phyloP scores from a whole-genome alignment of 2,113 vertebrate species.

The Dascyllus trimaculatus region DNA sequence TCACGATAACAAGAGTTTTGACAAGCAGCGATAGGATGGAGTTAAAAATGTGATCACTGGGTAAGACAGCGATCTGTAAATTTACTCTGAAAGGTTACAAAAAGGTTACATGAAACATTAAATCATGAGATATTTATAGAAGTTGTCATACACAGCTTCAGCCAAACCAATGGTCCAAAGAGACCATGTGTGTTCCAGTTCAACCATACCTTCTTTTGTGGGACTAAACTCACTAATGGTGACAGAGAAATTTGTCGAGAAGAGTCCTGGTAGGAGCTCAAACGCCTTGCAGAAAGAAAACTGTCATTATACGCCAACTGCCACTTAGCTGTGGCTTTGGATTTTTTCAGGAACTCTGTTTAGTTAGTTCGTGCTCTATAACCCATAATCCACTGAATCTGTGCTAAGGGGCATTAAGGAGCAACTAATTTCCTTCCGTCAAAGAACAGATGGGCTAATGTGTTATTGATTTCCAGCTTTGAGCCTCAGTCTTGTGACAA shows the following conservation, averaged over 20 bases:
- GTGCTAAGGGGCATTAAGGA: background rate
- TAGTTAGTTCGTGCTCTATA: constrained; percentile 23
- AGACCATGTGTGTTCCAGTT: background rate
- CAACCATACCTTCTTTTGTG: constrained; percentile 20
- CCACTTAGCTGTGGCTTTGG: constrained; percentile 57
- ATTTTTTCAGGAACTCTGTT: constrained; percentile 46
- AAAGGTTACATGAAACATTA: constrained; percentile 7
- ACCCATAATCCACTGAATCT: constrained; percentile 27
- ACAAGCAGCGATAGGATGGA: background rate
- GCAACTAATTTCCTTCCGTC: background rate
- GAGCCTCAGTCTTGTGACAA: constrained; percentile 29
- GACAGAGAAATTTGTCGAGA: constrained; percentile 6
- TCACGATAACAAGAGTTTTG: background rate
- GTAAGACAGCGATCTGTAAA: background rate
- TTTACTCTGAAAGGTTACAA: background rate
- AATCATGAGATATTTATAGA: too few relatives aligned
- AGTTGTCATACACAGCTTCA: background rate
- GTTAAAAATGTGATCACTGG: background rate
- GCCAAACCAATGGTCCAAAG: background rate
- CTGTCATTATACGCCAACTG: constrained; percentile 55
- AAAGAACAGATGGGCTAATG: constrained; percentile 10
- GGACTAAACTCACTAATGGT: constrained; percentile 12
- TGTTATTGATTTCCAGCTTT: constrained; percentile 6
- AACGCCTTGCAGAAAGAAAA: constrained; percentile 49
- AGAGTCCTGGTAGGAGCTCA: constrained; percentile 26